Base-by-base conservation (phyloP, 2,113 vertebrate genomes). In the Nerophis ophidion region DNA sequence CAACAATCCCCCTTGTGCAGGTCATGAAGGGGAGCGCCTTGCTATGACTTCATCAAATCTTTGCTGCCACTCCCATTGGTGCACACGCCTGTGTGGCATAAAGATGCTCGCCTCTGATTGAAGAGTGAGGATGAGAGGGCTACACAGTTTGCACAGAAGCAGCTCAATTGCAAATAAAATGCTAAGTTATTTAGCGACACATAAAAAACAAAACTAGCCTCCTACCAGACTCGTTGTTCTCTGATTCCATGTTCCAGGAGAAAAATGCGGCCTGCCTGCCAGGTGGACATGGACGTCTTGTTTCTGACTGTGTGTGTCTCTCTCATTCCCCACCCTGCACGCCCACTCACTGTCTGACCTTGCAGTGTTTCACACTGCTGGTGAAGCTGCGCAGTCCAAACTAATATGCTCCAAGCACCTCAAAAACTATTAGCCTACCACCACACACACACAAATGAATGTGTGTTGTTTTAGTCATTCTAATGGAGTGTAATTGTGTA, bases 221-320 rank as follows among this genome's bases (percentile, higher is more conserved):
- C 80, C 67, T 88, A 86, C 84, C 84, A 38, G 72, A 79, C 35
- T 78, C 74, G 65, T 67, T 76, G 78, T 61, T 85, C 64, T 88
- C 84, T 0, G 79, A 72, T 70, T 84, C 84, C 86, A 88, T 88
- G 72, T 54, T 66, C 57, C 47, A 64, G 67, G 35, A 68, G 47
- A 52, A 58, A 48, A 48, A 17, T 0, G 50, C 66, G 50, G 64
- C 63, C 19, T 57, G 76, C 75, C 81, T 84, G 73, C 53, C 71
- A 76, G 68, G 64, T 75, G 75, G 53, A 83, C 75, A 64, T 75
- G 47, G 13, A 52, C 36, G 33, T 19, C 65, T 53, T 46, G 61
- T 67, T 50, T 62, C 49, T 35, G 45, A 48, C 16, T 7, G 14
- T 52, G 10, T 51, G 5, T 52, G 12, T 44, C 33, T 61, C 19